Evolutionary conservation across 2,797 vertebrate genomes (phyloP).

Genomic region (Pangasius krempfi): DNA sequence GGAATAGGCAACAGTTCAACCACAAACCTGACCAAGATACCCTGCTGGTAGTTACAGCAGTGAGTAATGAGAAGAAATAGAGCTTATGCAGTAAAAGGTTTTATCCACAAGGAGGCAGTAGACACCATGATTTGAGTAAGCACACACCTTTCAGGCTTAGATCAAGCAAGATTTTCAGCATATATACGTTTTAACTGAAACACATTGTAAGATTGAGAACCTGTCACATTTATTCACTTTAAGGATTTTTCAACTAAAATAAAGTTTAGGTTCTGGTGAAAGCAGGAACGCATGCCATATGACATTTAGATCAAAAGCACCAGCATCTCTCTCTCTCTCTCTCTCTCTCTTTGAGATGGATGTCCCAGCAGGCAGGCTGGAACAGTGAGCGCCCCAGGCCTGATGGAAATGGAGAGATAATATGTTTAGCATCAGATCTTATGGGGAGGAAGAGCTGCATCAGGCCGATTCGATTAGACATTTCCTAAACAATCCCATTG

Average conservation of each 20-base stretch:
- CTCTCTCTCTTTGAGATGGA: slow-evolving; percentile 48
- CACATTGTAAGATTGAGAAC: background rate
- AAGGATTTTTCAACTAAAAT: background rate
- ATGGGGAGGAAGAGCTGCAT: slow-evolving; percentile 59
- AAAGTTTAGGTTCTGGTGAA: slow-evolving; percentile 7
- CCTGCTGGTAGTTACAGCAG: background rate
- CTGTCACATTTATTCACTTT: background rate
- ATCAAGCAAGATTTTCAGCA: background rate
- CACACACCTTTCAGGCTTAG: background rate
- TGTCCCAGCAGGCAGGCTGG: slow-evolving; percentile 41
- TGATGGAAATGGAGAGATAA: slow-evolving; percentile 64
- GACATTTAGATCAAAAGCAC: slow-evolving; percentile 50
- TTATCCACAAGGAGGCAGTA: slow-evolving; percentile 37
- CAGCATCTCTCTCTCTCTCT: slow-evolving; percentile 10
- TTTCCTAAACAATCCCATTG: slow-evolving; percentile 63
- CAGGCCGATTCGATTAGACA: slow-evolving; percentile 61
- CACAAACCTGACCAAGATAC: background rate
- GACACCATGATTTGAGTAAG: background rate
- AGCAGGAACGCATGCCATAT: slow-evolving; percentile 27
- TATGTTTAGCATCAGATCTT: slow-evolving; percentile 64
- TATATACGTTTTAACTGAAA: background rate
- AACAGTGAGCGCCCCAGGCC: slow-evolving; percentile 50
- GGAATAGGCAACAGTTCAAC: background rate
- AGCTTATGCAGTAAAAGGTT: background rate
- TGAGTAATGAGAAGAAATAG: background rate